Conservation (phyloP, 92 coral and sea anemone genomes). For the Nematostella vectensis region DNA sequence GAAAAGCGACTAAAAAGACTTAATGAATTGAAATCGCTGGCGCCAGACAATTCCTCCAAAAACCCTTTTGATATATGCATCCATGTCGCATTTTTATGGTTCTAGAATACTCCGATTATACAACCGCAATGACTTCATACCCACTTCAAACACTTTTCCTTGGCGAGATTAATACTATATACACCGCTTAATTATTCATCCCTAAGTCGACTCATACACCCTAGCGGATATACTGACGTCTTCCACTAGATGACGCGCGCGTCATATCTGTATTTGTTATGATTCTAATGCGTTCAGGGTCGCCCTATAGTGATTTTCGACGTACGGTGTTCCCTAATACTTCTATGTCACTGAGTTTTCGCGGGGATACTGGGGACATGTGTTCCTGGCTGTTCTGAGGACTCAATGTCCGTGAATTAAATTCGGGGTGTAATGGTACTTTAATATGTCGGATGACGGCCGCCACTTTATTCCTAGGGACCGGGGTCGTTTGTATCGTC, state of each 20-base stretch:
- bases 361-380: constrained; percentile 4
- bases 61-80: neutral
- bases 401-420: constrained; percentile 48
- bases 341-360: constrained; percentile 18
- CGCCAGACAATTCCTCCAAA: neutral
- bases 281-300: too few species aligned
- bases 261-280: neutral
- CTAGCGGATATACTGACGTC: neutral
- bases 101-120: too few species aligned
- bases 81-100: too few species aligned
- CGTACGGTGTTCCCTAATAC: constrained; percentile 12
- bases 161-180: neutral
- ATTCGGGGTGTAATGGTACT: constrained; percentile 51
- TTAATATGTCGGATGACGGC: constrained; percentile 73
- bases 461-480: constrained; percentile 84
- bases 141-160: neutral
- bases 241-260: too few species aligned
- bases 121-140: too few species aligned
- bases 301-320: constrained; percentile 52
- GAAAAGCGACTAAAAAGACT: neutral
- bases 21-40: neutral
- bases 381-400: constrained; percentile 61
- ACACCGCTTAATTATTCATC: neutral
- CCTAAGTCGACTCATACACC: neutral
- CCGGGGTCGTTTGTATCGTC: constrained; percentile 70